Conservation (phyloP, 1,140 invertebrate genomes). For the Scaptomyza montana region DNA sequence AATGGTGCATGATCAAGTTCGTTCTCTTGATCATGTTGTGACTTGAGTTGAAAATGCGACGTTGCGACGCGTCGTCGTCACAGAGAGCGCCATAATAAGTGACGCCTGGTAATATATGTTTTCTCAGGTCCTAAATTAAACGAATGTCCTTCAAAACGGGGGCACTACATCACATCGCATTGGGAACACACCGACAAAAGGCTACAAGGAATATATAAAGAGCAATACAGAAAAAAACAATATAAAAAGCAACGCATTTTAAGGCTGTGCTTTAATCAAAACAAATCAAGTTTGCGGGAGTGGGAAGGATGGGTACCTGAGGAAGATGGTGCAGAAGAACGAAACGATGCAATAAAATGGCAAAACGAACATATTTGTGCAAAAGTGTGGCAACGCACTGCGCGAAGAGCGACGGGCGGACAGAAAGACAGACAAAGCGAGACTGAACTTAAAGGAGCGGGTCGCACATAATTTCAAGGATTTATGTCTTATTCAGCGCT, state of each 20-base stretch:
- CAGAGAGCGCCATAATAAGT: slow-evolving; percentile 42
- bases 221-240: neutral
- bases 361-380: slow-evolving; percentile 43
- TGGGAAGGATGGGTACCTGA: neutral
- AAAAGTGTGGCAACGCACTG: slow-evolving; percentile 48
- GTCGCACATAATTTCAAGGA: slow-evolving; percentile 62
- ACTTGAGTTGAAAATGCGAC: neutral
- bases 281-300: slow-evolving; percentile 52
- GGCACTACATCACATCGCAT: slow-evolving; percentile 29
- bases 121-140: slow-evolving; percentile 66
- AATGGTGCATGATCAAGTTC: too few relatives aligned
- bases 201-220: slow-evolving; percentile 10
- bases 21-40: too few relatives aligned
- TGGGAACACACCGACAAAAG: too few relatives aligned
- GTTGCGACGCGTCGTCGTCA: neutral
- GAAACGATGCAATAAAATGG: slow-evolving; percentile 30
- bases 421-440: slow-evolving; percentile 2
- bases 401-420: neutral
- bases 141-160: slow-evolving; percentile 63
- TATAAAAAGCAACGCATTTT: slow-evolving; percentile 29
- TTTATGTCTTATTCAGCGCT: slow-evolving; percentile 66
- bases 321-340: slow-evolving; percentile 21
- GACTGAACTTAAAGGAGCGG: slow-evolving; percentile 29
- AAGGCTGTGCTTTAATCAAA: slow-evolving; percentile 58
- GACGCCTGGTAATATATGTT: slow-evolving; percentile 57